Percentiles rank a stretch among this genome's conserved stretches.
Conservation (phyloP, 2,113 vertebrate species). For the Hippocampus barbouri region DNA sequence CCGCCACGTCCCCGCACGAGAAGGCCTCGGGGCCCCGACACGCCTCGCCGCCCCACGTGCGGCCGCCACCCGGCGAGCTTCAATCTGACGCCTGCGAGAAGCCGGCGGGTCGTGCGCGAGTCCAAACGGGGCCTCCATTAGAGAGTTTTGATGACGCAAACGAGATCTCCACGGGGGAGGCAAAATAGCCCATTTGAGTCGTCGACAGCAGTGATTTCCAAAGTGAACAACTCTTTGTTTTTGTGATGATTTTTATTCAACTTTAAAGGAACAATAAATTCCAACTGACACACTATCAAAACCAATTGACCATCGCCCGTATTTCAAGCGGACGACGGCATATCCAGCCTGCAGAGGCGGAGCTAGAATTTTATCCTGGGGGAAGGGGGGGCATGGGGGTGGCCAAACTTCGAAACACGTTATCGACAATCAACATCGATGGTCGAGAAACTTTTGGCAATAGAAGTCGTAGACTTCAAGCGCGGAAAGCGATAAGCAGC, state of each 20-base stretch:
- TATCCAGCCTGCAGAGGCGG: too few species aligned
- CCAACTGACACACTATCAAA: too few species aligned
- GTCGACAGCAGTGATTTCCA: neutral
- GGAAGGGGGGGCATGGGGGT: too few species aligned
- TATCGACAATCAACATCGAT: too few species aligned
- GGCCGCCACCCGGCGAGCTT: constrained; percentile 82
- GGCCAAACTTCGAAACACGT: too few species aligned
- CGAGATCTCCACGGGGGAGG: constrained; percentile 71
- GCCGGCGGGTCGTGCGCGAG: constrained; percentile 82
- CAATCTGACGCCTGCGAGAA: constrained; percentile 84
- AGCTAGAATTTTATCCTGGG: too few species aligned
- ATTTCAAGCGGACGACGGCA: too few species aligned
- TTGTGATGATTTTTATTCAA: neutral
- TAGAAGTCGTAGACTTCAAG: too few species aligned
- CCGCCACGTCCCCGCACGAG: constrained; percentile 75
- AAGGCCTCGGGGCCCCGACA: constrained; percentile 73
- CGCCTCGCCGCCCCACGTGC: constrained; percentile 79
- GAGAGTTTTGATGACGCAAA: constrained; percentile 72
- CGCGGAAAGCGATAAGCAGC: too few species aligned
- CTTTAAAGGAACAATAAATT: neutral
- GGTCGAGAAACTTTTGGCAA: too few species aligned
- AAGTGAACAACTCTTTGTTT: neutral
- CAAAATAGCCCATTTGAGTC: neutral
- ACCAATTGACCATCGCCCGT: too few species aligned
- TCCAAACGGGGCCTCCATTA: constrained; percentile 82